Percentiles rank a stretch among this genome's conserved stretches.
phyloP scores from a whole-genome alignment of 2,888 invertebrate genomes.

The Polymixis flavicincta region DNA sequence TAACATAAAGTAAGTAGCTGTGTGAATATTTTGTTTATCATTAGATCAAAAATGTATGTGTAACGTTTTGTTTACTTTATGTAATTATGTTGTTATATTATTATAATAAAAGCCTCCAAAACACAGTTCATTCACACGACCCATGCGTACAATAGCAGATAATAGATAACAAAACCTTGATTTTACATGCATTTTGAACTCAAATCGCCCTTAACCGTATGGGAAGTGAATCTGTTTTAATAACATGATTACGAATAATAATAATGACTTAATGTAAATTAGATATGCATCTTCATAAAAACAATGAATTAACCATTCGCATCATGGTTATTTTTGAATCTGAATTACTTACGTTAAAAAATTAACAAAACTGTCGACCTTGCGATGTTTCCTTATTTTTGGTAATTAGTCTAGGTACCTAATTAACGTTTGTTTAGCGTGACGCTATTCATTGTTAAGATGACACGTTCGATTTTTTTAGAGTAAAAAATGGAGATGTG shows the following conservation, averaged over 20 bases:
- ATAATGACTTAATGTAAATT: constrained; percentile 59
- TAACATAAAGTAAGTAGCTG: not conserved
- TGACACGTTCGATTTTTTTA: constrained; percentile 57
- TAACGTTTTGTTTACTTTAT: constrained; percentile 35
- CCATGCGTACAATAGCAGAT: constrained; percentile 34
- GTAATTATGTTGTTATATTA: constrained; percentile 3
- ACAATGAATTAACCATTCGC: constrained; percentile 32
- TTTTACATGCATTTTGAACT: constrained; percentile 34
- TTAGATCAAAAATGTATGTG: constrained; percentile 6
- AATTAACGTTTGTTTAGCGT: constrained; percentile 60
- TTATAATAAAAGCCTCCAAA: constrained; percentile 10
- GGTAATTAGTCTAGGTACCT: constrained; percentile 67
- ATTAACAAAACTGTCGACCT: constrained; percentile 67
- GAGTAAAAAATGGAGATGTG: not conserved
- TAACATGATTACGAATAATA: constrained; percentile 45
- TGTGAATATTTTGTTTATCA: constrained; percentile 3
- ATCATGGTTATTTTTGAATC: constrained; percentile 44
- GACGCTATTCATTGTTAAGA: constrained; percentile 51
- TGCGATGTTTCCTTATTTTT: constrained; percentile 69
- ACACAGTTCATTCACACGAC: constrained; percentile 44
- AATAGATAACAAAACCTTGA: constrained; percentile 46
- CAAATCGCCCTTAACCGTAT: constrained; percentile 49
- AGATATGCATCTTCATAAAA: constrained; percentile 63
- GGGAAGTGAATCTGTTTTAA: constrained; percentile 45
- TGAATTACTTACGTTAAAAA: constrained; percentile 54